phyloP scores from a whole-genome alignment of 2,888 invertebrate genomes.

The Heliothis peltigera region DNA sequence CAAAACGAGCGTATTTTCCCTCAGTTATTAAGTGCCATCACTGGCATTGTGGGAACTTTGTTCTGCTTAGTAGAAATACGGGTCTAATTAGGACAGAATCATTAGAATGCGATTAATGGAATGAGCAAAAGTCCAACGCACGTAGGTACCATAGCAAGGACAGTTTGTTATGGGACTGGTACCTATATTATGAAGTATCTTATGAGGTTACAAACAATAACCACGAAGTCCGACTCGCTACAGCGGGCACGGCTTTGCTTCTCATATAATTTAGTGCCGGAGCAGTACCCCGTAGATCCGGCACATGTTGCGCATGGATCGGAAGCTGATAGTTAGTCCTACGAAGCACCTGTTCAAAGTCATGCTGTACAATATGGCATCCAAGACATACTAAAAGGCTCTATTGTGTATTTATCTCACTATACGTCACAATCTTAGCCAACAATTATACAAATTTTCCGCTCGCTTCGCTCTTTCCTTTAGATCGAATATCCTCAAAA shows the following conservation, averaged over 20 bases:
- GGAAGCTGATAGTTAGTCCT: conserved; percentile 3
- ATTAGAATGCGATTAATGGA: conserved; percentile 2
- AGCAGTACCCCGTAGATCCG: conserved; percentile 33
- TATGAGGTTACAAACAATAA: conserved; percentile 2
- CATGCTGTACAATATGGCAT: not conserved
- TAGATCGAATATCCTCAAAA: too few relatives aligned
- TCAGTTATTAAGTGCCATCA: not conserved
- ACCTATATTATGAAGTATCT: not conserved
- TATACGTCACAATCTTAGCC: too few relatives aligned
- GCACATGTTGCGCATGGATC: conserved; percentile 25
- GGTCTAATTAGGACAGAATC: conserved; percentile 1
- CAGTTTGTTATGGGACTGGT: not conserved
- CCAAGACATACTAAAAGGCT: not conserved
- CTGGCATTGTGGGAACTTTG: not conserved
- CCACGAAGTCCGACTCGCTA: conserved; percentile 1
- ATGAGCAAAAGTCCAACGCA: not conserved
- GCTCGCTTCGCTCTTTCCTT: too few relatives aligned
- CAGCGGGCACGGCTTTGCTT: not conserved
- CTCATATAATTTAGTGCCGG: conserved; percentile 13
- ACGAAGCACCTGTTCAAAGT: conserved; percentile 2
- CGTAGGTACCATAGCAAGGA: not conserved
- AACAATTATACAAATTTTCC: too few relatives aligned
- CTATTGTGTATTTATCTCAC: too few relatives aligned
- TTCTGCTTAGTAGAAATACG: not conserved
- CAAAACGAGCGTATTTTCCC: conserved; percentile 1